Percentiles rank a stretch among this genome's conserved stretches.
These are phyloP conservation scores for Anser brachyrhynchus DNA, from an alignment of 2,113 vertebrate species.

Conservation along the genomic window DNA sequence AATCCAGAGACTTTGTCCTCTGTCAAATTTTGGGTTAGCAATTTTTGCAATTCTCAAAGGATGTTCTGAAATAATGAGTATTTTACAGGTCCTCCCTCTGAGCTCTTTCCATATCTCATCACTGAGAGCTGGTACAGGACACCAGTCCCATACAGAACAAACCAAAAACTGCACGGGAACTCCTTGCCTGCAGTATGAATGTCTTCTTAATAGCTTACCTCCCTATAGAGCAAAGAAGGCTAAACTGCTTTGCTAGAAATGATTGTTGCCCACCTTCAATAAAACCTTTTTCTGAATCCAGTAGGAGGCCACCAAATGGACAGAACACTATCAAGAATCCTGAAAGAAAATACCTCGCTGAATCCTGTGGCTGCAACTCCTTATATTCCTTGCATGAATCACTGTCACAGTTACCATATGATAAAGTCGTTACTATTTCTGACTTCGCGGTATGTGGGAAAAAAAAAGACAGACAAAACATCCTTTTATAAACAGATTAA, in stretches of 20 bases:
- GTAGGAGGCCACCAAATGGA: not conserved
- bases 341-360: not conserved
- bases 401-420: not conserved
- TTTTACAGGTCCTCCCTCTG: not conserved
- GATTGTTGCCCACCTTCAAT: not conserved
- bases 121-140: not conserved
- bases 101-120: not conserved
- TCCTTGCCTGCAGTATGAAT: accelerated
- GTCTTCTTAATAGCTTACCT: not conserved
- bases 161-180: not conserved
- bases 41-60: not conserved
- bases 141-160: not conserved
- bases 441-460: not conserved
- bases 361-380: not conserved
- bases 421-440: not conserved
- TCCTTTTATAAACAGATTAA: slow-evolving; percentile 16
- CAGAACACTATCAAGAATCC: not conserved
- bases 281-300: not conserved
- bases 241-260: not conserved
- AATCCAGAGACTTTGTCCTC: not conserved
- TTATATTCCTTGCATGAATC: not conserved
- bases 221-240: not conserved
- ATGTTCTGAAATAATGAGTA: not conserved
- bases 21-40: not conserved
- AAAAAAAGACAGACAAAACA: not conserved